phyloP scores from a whole-genome alignment of 2,797 vertebrate species.

The Lepus oiostolus region DNA sequence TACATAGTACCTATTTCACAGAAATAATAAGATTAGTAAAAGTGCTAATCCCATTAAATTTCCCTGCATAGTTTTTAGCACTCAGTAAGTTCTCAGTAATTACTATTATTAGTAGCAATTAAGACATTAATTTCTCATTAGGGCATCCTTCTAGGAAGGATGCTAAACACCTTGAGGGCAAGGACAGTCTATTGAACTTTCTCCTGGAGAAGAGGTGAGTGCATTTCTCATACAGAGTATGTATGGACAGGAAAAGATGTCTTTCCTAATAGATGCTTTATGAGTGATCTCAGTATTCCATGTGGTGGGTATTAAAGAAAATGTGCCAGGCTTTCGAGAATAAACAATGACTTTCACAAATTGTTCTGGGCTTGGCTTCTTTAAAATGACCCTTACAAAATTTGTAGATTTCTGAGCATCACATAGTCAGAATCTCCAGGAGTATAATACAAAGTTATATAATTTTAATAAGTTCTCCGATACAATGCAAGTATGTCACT shows the following conservation, averaged over 20 bases:
- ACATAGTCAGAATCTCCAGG: not conserved
- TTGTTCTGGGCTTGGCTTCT: not conserved
- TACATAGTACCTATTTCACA: not conserved
- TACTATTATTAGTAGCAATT: not conserved
- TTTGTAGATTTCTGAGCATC: not conserved
- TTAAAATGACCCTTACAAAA: conserved; percentile 45
- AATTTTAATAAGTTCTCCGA: not conserved
- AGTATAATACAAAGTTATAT: not conserved
- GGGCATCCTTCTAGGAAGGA: not conserved
- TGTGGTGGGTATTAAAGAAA: not conserved
- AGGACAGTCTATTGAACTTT: not conserved
- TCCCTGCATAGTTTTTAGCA: not conserved
- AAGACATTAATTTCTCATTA: not conserved
- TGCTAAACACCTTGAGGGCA: not conserved
- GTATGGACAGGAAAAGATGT: not conserved
- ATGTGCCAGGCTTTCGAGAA: not conserved
- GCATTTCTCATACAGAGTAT: not conserved
- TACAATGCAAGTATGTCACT: not conserved
- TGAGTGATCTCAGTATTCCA: not conserved
- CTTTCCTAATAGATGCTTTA: not conserved
- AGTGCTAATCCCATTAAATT: not conserved
- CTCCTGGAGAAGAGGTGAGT: not conserved
- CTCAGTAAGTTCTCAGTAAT: conserved; percentile 7
- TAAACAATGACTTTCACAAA: not conserved
- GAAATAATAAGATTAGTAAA: too few species aligned